Evolutionary conservation across 2,113 vertebrate genomes (phyloP).

Genomic region (Mixornis gularis): DNA sequence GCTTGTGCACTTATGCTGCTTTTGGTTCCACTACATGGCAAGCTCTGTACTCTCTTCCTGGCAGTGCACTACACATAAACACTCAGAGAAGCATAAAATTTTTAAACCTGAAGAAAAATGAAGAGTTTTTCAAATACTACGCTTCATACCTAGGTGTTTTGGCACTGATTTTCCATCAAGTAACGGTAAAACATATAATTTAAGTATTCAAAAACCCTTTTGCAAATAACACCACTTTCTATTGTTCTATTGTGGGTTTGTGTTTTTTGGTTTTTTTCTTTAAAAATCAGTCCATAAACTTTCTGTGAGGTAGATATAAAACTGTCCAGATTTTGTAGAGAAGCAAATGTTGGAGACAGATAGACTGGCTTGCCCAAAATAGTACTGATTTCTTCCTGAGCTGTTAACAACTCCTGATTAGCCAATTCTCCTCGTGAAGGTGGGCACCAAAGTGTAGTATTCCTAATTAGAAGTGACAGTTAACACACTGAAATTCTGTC

Average conservation of each 20-base stretch:
- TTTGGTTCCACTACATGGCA: neutral
- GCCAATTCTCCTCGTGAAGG: conserved; percentile 3
- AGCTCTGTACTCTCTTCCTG: neutral
- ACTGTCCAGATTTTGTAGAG: neutral
- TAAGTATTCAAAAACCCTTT: neutral
- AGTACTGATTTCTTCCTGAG: neutral
- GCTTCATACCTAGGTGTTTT: neutral
- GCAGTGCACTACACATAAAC: neutral
- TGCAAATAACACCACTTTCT: neutral
- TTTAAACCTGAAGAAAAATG: neutral
- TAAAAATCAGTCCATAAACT: neutral
- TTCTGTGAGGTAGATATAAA: neutral
- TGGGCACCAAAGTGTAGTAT: neutral
- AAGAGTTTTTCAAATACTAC: neutral
- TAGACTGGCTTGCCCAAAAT: neutral
- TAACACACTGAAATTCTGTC: conserved; percentile 8
- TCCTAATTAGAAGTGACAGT: neutral
- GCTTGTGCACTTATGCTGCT: neutral
- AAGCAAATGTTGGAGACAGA: neutral
- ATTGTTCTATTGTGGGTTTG: neutral
- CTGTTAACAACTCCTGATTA: conserved; percentile 15
- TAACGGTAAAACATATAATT: neutral
- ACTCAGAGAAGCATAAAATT: neutral
- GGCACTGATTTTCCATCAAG: neutral
- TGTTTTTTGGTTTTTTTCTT: neutral